These are phyloP conservation scores for Onychomys leucogaster DNA, from an alignment of 2,797 vertebrate genomes.

Conservation along the genomic window DNA sequence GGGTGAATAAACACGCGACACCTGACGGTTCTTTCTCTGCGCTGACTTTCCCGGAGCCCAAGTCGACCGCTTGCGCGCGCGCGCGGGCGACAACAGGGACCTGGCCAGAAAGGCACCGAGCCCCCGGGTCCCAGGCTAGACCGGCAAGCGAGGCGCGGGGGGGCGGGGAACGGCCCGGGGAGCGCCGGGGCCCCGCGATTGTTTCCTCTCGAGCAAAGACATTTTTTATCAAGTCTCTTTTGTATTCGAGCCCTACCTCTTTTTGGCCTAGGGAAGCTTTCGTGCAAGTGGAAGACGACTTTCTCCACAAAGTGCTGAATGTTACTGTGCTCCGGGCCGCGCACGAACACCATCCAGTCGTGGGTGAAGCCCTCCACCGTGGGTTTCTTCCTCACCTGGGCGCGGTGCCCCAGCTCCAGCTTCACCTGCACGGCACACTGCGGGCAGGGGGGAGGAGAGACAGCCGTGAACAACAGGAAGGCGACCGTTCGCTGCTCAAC, in stretches of 20 bases:
- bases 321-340: constrained; percentile 98
- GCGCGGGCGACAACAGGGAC: constrained; percentile 30
- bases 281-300: constrained; percentile 98
- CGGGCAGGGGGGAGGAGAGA: constrained; percentile 77
- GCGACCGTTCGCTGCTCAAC: constrained; percentile 60
- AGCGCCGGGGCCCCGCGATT: constrained; percentile 66
- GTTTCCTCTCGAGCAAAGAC: constrained; percentile 72
- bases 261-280: constrained; percentile 98
- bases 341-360: constrained; percentile 99
- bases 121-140: constrained; percentile 59
- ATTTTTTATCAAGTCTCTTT: constrained; percentile 76
- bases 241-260: constrained; percentile 91
- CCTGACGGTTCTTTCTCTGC: constrained; percentile 79
- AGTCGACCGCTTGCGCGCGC: background rate
- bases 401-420: constrained; percentile 98
- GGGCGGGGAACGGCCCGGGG: constrained; percentile 30
- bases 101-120: constrained; percentile 60
- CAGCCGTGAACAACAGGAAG: constrained; percentile 74
- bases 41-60: constrained; percentile 61
- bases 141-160: background rate
- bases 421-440: constrained; percentile 99
- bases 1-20: constrained; percentile 74
- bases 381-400: constrained; percentile 98
- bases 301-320: constrained; percentile 99
- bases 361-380: constrained; percentile 99